A percentile compares a stretch with the other conserved stretches of the same genome.
Conservation (phyloP, 37 sponge, comb jelly and placozoan genomes). For the Crambe crambe region DNA sequence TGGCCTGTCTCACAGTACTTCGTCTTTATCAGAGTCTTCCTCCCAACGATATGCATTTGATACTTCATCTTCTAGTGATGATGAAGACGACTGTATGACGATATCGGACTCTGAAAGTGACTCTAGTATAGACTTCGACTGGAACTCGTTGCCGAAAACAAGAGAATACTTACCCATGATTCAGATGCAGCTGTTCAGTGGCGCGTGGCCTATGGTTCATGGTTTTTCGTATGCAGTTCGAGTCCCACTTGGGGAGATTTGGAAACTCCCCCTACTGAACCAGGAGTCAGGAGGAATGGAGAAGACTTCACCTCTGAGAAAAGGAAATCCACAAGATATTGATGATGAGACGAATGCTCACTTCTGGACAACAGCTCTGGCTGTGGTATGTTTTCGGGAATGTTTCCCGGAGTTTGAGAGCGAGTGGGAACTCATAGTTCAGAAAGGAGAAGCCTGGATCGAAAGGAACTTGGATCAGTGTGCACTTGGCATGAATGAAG, state of each 20-base stretch:
- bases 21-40: background rate
- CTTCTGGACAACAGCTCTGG: conserved; percentile 56
- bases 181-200: conserved; percentile 54
- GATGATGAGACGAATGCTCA: conserved; percentile 19
- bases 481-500: background rate
- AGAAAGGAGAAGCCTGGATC: conserved; percentile 48
- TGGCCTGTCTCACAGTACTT: background rate
- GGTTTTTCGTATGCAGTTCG: conserved; percentile 54
- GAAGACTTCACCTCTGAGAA: background rate
- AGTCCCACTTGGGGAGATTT: conserved; percentile 37
- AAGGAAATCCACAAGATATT: background rate
- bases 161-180: conserved; percentile 44
- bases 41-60: background rate
- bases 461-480: conserved; percentile 23
- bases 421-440: conserved; percentile 53
- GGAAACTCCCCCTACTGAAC: conserved; percentile 16
- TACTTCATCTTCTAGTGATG: conserved; percentile 8
- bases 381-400: conserved; percentile 46
- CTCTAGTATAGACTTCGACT: conserved; percentile 46
- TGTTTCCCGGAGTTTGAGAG: conserved; percentile 21
- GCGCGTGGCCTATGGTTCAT: conserved; percentile 46
- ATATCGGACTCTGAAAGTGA: conserved; percentile 45
- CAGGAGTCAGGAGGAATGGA: background rate
- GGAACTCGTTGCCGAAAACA: conserved; percentile 35
- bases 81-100: conserved; percentile 16